Base-by-base conservation (phyloP, 2,888 invertebrate species). In the Axea sp. region DNA sequence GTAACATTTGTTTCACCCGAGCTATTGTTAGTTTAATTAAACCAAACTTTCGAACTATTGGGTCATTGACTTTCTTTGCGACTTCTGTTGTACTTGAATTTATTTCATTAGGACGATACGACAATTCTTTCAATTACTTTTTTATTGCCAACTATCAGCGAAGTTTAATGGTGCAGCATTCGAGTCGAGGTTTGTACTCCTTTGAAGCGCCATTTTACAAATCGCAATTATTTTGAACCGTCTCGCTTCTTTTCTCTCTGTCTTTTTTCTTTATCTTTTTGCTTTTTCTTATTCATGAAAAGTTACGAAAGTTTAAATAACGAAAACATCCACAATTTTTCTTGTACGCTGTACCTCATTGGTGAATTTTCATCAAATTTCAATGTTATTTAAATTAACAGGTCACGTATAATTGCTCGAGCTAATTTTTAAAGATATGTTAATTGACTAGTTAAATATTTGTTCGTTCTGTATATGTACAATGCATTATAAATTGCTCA, bases 91-190 rank as follows among this genome's bases (percentile, higher is more conserved):
- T 47, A 55, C 62, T 71, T 62, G 71, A 71, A 71, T 71, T 71
- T 62, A 71, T 71, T 71, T 71, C 62, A 71, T 71, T 71, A 71
- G 47, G 62, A 22, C 26, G 59, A 2, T n/a, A 51, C 59, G 47
- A 26, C 71, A 43, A 71, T 71, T 71, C 71, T 71, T 62, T 62
- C 60, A 71, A 71, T 71, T 71, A 55, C 62, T 71, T 71, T 71
- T 62, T 71, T 71, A 71, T 71, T 55, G 62, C 55, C 49, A 62
- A 71, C 60, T 69, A 60, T 69, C 59, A 69, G 51, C 37, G 35
- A 69, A 69, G 60, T 69, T 69, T 69, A 69, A 69, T 69, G 45
- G 45, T 60, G 12, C 8, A 30, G 45, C 37, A 45, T 43, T 19
- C 43, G 5, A 35, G 24, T 8, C 22, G 37, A 37, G 69, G 28